Base-by-base conservation (phyloP, 2,113 vertebrate genomes). In the Ameiurus melas region DNA sequence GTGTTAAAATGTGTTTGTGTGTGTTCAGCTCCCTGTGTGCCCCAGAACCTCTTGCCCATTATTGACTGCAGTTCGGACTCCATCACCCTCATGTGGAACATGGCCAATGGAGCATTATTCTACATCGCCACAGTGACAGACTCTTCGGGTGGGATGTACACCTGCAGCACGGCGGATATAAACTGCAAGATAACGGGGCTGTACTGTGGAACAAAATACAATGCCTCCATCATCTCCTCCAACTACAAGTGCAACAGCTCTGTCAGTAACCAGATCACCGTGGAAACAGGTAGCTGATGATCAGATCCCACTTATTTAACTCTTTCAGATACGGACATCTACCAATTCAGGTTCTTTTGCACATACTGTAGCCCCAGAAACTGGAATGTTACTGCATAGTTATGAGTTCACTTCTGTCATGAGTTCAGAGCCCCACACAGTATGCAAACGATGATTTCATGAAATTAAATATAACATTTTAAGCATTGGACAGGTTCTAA, bases 241-340 rank as follows among this genome's bases (percentile, higher is more conserved):
- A 96, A 95, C 92, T 85, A 91, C 20, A 13, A 84, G 51, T 97
- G 96, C 93, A 95, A 96, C 92, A 96, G 96, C 90, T 90, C 94
- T 1, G 27, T 88, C n/a, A 96, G 96, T 20, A 47, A 90, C 7
- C 71, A 0, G 8, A 19, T 96, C 83, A 83, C 81, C 83, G 85
- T 93, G n/a, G 90, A 94, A 36, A 95, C 96, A 93, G 96, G 96
- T 96, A 94, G 5, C 66, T 16, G 43, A 71, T 2, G 2, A 25
- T 39, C 62, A 77, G n/a, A 36, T n/a, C 22, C 53, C 9, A 60
- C 22, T 73, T 77, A 19, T 22, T 75, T 2, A 71, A 9, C 17
- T 33, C 5, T 47, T 75, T 47, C 39, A 75, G 20, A 75, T 51
- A 10, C 43, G 71, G 13, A 39, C 17, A 73, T 73, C 25, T 22